These are phyloP conservation scores for Nephrotoma flavescens DNA, from an alignment of 2,888 invertebrate genomes.

Conservation along the genomic window DNA sequence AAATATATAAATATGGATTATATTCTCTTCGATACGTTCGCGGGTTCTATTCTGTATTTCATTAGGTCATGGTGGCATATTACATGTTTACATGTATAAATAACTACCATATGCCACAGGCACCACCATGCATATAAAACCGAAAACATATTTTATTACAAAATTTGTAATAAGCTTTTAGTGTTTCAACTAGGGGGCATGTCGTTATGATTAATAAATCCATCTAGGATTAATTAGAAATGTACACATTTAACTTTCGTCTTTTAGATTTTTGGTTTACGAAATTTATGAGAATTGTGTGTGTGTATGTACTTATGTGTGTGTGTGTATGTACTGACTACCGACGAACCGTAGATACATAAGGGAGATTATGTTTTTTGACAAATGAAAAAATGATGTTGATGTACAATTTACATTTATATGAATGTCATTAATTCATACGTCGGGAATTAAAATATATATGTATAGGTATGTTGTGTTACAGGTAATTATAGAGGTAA, in stretches of 20 bases:
- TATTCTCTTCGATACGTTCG: background rate
- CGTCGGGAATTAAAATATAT: no score
- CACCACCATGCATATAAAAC: background rate
- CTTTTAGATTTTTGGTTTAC: no score
- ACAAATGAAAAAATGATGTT: background rate
- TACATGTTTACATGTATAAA: background rate
- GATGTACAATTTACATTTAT: background rate
- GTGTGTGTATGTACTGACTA: background rate
- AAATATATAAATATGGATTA: background rate
- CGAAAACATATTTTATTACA: background rate
- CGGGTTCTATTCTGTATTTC: background rate
- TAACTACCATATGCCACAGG: background rate
- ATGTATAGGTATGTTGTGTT: no score
- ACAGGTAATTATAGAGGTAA: no score
- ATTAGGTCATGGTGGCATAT: background rate
- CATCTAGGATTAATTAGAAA: background rate
- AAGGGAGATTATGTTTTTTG: background rate
- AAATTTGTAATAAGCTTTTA: background rate
- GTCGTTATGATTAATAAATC: background rate
- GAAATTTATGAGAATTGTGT: background rate
- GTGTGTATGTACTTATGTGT: no score
- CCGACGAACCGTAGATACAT: background rate
- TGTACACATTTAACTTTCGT: background rate
- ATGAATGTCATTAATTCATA: no score
- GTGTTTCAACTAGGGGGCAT: background rate